Conservation (phyloP, 1,140 invertebrate genomes). For the Achroia grisella region DNA sequence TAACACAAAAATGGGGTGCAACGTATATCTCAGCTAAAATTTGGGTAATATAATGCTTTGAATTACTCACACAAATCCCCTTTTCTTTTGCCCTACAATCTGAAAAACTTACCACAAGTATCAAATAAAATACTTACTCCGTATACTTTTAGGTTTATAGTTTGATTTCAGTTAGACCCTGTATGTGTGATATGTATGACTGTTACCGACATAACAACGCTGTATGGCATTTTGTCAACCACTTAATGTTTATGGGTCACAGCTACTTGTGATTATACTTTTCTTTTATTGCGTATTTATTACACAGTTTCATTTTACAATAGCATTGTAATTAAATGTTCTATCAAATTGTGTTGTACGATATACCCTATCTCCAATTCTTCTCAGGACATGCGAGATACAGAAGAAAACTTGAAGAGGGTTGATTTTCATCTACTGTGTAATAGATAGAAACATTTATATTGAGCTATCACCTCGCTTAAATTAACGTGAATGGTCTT, state of each 20-base stretch:
- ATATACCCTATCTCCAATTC: slow-evolving; percentile 4
- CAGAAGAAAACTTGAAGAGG: no score
- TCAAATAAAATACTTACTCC: slow-evolving; percentile 1
- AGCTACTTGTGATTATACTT: slow-evolving; percentile 15
- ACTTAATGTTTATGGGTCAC: slow-evolving; percentile 24
- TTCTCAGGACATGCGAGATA: background rate
- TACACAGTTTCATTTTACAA: slow-evolving; percentile 37
- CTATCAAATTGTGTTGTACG: slow-evolving; percentile 35
- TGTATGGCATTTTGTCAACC: slow-evolving; percentile 25
- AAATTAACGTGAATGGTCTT: slow-evolving; percentile 40
- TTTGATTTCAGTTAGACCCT: no score
- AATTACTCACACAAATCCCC: slow-evolving; percentile 23
- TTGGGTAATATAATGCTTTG: slow-evolving; percentile 38
- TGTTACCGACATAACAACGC: slow-evolving; percentile 9
- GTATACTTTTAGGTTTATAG: slow-evolving; percentile 7
- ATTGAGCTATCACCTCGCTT: slow-evolving; percentile 19
- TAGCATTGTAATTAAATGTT: slow-evolving; percentile 33
- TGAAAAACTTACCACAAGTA: no score
- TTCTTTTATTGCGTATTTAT: slow-evolving; percentile 40
- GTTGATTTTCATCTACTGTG: background rate
- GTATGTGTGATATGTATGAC: slow-evolving; percentile 8
- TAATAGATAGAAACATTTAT: background rate
- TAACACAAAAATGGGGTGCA: slow-evolving; percentile 37
- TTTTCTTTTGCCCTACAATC: no score
- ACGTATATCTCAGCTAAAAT: slow-evolving; percentile 7